Conservation (phyloP, 2,113 vertebrate genomes). For the Motacilla alba region DNA sequence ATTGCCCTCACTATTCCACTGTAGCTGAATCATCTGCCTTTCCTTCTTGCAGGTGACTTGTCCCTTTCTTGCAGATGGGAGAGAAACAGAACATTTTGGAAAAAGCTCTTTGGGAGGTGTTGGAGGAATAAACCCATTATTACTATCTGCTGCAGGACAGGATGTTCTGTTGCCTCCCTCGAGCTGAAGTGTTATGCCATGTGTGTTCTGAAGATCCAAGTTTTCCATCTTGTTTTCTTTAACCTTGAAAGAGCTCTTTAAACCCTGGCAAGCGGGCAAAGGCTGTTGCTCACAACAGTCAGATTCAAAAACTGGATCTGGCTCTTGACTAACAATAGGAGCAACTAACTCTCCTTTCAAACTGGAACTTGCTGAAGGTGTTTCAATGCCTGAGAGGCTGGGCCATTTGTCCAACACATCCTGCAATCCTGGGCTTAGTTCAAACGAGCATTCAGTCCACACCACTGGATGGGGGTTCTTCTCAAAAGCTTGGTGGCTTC, state of each 20-base stretch:
- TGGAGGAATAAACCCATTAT: conserved; percentile 76
- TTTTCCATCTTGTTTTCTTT: not conserved
- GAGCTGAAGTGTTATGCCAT: not conserved
- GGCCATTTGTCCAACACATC: conserved; percentile 86
- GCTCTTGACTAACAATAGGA: conserved; percentile 25
- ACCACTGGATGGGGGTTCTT: not conserved
- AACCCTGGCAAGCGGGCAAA: not conserved
- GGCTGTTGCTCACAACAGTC: not conserved
- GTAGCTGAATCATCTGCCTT: not conserved
- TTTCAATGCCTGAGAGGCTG: conserved; percentile 71
- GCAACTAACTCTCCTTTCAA: not conserved
- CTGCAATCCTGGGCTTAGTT: conserved; percentile 86
- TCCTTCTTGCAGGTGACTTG: not conserved
- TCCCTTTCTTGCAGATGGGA: conserved; percentile 36
- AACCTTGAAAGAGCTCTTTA: not conserved
- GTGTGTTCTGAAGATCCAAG: not conserved
- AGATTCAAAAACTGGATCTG: not conserved
- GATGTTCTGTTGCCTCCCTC: not conserved
- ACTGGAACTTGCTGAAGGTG: not conserved
- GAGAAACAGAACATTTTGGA: conserved; percentile 65
- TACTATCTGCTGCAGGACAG: conserved; percentile 47
- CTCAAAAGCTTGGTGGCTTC: not conserved
- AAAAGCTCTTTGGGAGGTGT: conserved; percentile 72
- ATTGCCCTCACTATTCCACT: not conserved
- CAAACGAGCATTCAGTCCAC: conserved; percentile 57